Percentiles rank a stretch among this genome's conserved stretches.
Conservation (phyloP, 2,888 invertebrate species). For the Disparrhopalites patrizii region DNA sequence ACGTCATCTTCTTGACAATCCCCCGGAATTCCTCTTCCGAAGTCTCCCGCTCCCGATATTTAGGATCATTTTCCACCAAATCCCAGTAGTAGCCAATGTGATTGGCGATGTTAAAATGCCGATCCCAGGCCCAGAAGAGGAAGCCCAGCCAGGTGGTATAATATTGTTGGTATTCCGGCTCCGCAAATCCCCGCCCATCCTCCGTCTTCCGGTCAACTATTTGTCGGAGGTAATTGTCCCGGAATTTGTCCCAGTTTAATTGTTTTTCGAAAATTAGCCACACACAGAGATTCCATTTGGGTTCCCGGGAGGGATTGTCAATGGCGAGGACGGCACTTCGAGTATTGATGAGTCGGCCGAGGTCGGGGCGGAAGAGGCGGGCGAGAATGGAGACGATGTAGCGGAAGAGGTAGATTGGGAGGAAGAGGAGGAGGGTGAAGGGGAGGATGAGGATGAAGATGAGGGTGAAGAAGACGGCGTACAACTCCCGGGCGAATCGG, state of each 20-base stretch:
- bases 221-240: constrained; percentile 29
- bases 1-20: constrained; percentile 31
- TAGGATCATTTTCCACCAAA: too few relatives aligned
- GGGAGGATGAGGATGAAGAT: constrained; percentile 28
- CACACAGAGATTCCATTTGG: constrained; percentile 38
- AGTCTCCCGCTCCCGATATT: too few relatives aligned
- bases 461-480: constrained; percentile 30
- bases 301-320: constrained; percentile 30
- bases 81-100: constrained; percentile 32
- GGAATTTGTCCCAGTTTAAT: constrained; percentile 34
- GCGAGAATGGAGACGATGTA: constrained; percentile 25
- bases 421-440: constrained; percentile 5
- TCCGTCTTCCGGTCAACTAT: constrained; percentile 25
- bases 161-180: constrained; percentile 42
- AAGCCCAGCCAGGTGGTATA: constrained; percentile 33
- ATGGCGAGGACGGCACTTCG: constrained; percentile 37
- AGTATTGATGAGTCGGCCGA: constrained; percentile 35
- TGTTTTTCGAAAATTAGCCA: constrained; percentile 37
- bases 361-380: constrained; percentile 30
- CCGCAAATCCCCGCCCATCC: constrained; percentile 22
- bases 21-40: constrained; percentile 27
- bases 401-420: constrained; percentile 36
- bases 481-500: too few relatives aligned
- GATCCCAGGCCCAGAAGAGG: constrained; percentile 44
- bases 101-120: constrained; percentile 31